Evolutionary conservation across 2,888 invertebrate species (phyloP).

Genomic region (Zelleria hepariella): DNA sequence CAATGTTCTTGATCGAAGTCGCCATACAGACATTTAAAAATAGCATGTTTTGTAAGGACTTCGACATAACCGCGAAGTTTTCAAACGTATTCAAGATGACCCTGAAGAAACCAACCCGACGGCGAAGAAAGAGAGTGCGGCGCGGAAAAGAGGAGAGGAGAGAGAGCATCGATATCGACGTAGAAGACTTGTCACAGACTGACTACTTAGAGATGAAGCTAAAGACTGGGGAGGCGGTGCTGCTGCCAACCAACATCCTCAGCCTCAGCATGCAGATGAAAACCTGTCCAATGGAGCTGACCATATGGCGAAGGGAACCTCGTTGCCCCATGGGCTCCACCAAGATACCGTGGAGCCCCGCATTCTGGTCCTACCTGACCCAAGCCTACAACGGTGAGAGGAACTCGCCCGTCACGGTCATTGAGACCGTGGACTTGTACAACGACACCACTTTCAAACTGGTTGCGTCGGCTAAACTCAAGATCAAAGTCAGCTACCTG

Average conservation of each 20-base stretch:
- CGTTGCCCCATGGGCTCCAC: conserved; percentile 33
- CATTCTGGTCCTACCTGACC: conserved; percentile 27
- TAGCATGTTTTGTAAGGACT: conserved; percentile 30
- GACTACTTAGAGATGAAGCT: conserved; percentile 18
- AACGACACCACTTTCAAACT: conserved; percentile 36
- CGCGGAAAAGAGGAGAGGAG: conserved; percentile 16
- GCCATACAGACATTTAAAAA: conserved; percentile 37
- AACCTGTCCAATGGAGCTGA: conserved; percentile 39
- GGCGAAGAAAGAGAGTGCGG: conserved; percentile 1
- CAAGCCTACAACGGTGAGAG: background rate
- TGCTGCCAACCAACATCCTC: conserved; percentile 28
- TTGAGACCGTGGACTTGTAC: conserved; percentile 20
- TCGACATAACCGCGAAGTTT: conserved; percentile 36
- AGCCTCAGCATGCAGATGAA: conserved; percentile 36
- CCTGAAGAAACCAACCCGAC: background rate
- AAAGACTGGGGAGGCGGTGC: conserved; percentile 25
- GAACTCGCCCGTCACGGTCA: conserved; percentile 20
- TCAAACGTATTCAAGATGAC: conserved; percentile 41
- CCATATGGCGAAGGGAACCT: conserved; percentile 30
- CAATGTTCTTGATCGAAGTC: conserved; percentile 54
- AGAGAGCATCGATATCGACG: background rate
- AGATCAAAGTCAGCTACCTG: background rate
- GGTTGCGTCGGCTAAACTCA: conserved; percentile 27
- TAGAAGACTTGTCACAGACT: conserved; percentile 9
- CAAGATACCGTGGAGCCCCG: conserved; percentile 37